Evolutionary conservation across 2,113 vertebrate genomes (phyloP).

Genomic region (Percopsis transmontana): DNA sequence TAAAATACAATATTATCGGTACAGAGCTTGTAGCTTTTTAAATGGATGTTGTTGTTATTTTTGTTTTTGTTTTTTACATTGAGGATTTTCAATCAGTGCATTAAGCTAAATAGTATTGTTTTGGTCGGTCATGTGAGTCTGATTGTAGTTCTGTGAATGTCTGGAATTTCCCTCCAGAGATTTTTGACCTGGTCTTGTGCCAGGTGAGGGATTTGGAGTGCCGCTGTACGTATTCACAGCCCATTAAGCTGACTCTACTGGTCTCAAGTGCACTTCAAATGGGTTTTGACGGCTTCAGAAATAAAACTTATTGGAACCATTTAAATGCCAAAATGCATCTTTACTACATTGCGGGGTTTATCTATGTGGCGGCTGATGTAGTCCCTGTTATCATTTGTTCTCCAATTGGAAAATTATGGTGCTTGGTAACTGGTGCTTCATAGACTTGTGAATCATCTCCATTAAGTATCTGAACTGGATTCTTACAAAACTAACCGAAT

Average conservation of each 20-base stretch:
- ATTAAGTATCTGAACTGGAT: constrained; percentile 1
- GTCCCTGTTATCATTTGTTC: neutral
- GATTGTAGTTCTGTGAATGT: constrained; percentile 60
- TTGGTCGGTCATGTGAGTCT: constrained; percentile 39
- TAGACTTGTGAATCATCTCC: neutral
- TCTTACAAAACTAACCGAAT: constrained; percentile 29
- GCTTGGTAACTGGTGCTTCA: constrained; percentile 45
- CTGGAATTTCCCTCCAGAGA: constrained; percentile 50
- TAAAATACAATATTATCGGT: constrained; percentile 51
- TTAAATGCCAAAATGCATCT: constrained; percentile 22
- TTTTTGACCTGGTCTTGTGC: constrained; percentile 21
- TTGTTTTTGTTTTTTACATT: constrained; percentile 27
- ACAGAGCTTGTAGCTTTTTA: constrained; percentile 62
- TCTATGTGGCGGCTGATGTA: neutral
- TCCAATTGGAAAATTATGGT: constrained; percentile 34
- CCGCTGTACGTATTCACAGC: constrained; percentile 35
- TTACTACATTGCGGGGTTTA: constrained; percentile 6
- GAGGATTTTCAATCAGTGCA: constrained; percentile 65
- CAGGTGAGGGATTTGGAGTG: constrained; percentile 29
- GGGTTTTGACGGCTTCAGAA: too few species aligned
- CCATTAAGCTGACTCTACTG: constrained; percentile 50
- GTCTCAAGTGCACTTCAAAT: constrained; percentile 69
- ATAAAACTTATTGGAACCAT: constrained; percentile 7
- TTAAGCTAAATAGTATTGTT: constrained; percentile 67
- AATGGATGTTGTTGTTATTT: constrained; percentile 47